Evolutionary conservation across 2,888 invertebrate genomes (phyloP).

Genomic region (Yponomeuta plumbellus): DNA sequence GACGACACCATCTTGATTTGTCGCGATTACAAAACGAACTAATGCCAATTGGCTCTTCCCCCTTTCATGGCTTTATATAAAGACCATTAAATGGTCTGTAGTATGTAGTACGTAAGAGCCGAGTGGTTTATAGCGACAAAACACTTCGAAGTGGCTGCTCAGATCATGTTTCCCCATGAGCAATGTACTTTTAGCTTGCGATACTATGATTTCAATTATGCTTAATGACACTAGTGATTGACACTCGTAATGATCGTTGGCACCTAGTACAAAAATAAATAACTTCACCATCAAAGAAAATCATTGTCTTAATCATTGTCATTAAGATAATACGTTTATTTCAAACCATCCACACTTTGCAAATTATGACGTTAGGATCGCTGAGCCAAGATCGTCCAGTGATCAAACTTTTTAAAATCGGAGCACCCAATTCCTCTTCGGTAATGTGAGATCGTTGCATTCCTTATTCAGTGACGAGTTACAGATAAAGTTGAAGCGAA

Average conservation of each 20-base stretch:
- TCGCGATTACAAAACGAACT: conserved; percentile 38
- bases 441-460: not conserved
- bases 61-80: conserved; percentile 35
- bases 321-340: not conserved
- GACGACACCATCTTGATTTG: conserved; percentile 61
- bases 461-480: not conserved
- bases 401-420: not conserved
- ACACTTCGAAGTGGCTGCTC: not conserved
- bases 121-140: conserved; percentile 1
- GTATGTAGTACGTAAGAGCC: conserved; percentile 25
- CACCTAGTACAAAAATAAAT: not conserved
- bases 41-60: conserved; percentile 34
- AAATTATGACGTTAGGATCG: not conserved
- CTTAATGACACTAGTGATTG: not conserved
- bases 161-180: not conserved
- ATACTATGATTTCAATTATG: not conserved
- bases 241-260: not conserved
- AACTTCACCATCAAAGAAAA: not conserved
- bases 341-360: not conserved
- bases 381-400: not conserved
- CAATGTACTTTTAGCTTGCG: not conserved
- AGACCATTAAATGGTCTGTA: conserved; percentile 44
- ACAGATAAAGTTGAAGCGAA: not conserved
- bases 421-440: not conserved
- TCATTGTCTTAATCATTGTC: not conserved